Percentiles rank a stretch among this genome's conserved stretches.
Evolutionary conservation across 1,140 invertebrate genomes (phyloP).

Genomic region (Nomia melanderi): DNA sequence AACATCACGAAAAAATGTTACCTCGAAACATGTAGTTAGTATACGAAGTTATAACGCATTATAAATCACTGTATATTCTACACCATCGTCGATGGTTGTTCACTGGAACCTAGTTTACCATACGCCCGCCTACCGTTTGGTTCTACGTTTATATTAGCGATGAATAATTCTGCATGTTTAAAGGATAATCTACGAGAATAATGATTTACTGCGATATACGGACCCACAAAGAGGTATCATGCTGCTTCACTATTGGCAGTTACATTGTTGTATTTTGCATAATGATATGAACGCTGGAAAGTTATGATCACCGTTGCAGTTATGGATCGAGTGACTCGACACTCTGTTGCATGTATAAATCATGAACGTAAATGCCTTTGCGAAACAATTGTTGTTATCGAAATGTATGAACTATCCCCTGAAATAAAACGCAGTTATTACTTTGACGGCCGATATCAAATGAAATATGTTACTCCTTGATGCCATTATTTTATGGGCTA

Average conservation of each 20-base stretch:
- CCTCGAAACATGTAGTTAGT: not conserved
- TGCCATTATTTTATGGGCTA: too few relatives aligned
- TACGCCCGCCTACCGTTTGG: not conserved
- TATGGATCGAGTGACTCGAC: not conserved
- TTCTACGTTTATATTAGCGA: not conserved
- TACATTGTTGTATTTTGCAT: slow-evolving; percentile 33
- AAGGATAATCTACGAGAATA: slow-evolving; percentile 2
- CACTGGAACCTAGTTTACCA: not conserved
- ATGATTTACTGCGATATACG: not conserved
- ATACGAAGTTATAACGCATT: not conserved
- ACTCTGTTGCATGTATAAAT: slow-evolving; percentile 1
- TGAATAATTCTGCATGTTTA: not conserved
- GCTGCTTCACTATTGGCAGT: slow-evolving; percentile 4
- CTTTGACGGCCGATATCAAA: not conserved
- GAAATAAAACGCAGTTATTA: not conserved
- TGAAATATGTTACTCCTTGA: not conserved
- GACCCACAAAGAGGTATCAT: not conserved
- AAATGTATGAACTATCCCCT: not conserved
- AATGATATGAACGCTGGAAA: slow-evolving; percentile 25
- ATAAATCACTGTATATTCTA: not conserved
- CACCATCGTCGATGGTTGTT: not conserved
- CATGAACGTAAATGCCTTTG: slow-evolving; percentile 10
- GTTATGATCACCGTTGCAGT: slow-evolving; percentile 8
- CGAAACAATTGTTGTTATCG: not conserved
- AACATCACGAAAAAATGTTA: not conserved